Evolutionary conservation across 2,888 invertebrate genomes (phyloP), one percentile per base, ranked within the genome.

Genomic region (Amaurobius ferox): DNA sequence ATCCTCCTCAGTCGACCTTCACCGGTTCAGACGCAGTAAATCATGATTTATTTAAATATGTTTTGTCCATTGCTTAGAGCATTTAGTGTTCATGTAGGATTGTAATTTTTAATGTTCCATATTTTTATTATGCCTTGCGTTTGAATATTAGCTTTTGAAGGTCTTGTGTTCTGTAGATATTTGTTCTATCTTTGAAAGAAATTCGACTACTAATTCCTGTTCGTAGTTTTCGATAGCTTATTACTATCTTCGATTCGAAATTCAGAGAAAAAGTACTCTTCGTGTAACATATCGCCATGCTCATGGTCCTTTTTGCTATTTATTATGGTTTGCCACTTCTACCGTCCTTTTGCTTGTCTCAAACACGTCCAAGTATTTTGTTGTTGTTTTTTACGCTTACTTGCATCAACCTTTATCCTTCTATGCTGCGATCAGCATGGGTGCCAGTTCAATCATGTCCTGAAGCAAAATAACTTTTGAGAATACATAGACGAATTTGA

Each of bases 51-150:
- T n/a, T n/a, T 23, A 23, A 55, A 7, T 55, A 23, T 44, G n/a
- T 55, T 55, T 55, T 29, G 44, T 30, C 32, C 83, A 85, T 85
- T 85, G 83, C 83, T 85, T 85, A 72, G 83, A 77, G 83, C 83
- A 77, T 85, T 66, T 30, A 55, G 66, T 78, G 35, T 72, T 48
- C 68, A 68, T 28, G 39, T 73, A 68, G 67, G 28, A 3, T 64
- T 28, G 29, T 40, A 62, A 26, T 74, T 40, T 13, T 67, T 23
- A 35, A 74, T 62, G 68, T 74, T 80, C 67, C 67, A 40, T 30
- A 76, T 48, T 77, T 28, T 55, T 44, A 66, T 62, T 66, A 28
- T 11, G 48, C 71, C 71, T 76, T 77, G 48, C 48, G 83, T 85
- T 85, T 64, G 77, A 72, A 66, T 70, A 72, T 72, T 64, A 85